Conservation (phyloP, 2,888 invertebrate species). For the Busseola fusca region DNA sequence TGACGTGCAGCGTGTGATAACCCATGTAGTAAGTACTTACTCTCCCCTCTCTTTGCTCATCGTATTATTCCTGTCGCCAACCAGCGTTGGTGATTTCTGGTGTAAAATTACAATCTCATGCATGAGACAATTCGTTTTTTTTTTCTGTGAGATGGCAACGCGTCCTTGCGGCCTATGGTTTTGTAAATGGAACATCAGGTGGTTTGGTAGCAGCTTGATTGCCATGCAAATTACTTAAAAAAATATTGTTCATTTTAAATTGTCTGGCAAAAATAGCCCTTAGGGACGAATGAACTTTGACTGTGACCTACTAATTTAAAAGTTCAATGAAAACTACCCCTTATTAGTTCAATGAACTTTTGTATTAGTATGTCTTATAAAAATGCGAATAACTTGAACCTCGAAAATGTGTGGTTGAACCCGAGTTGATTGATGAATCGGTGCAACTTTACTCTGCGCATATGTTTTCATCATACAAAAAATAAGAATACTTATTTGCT, state of each 20-base stretch:
- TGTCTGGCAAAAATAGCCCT: neutral
- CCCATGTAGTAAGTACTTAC: neutral
- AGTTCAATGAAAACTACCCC: neutral
- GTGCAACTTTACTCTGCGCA: neutral
- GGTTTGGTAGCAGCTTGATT: neutral
- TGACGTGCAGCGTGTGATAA: neutral
- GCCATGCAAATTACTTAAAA: too few species aligned
- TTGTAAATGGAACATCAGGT: neutral
- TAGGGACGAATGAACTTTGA: neutral
- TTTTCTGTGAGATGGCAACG: neutral
- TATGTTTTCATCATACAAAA: conserved; percentile 14
- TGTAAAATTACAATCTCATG: neutral
- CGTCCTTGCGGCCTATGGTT: neutral
- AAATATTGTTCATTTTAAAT: neutral
- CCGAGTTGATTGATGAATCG: neutral
- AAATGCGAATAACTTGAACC: neutral
- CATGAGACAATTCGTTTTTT: neutral
- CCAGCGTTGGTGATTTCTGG: too few species aligned
- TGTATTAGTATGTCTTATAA: too few species aligned
- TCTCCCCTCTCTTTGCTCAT: too few species aligned
- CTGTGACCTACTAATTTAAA: neutral
- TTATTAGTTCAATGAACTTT: too few species aligned
- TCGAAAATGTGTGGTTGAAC: neutral
- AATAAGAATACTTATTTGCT: too few species aligned
- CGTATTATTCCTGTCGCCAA: too few species aligned